Conservation (phyloP, 2,113 vertebrate genomes). For the Calyptommatus sinebrachiatus region DNA sequence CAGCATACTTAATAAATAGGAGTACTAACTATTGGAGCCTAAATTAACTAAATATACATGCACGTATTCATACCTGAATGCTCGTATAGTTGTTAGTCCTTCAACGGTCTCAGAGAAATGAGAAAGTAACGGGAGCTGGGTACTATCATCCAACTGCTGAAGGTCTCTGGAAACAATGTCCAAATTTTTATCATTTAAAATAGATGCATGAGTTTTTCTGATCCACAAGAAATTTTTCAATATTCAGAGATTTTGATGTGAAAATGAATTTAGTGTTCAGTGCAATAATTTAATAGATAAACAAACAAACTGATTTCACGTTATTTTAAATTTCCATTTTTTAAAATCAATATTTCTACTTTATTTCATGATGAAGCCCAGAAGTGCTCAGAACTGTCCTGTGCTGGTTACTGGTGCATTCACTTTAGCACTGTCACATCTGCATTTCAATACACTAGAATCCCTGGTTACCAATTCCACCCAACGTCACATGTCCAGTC, state of each 20-base stretch:
- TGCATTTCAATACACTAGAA: too few relatives aligned
- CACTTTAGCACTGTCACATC: too few relatives aligned
- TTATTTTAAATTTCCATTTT: not conserved
- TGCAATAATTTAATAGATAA: not conserved
- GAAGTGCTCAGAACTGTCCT: too few relatives aligned
- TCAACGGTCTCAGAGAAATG: slow-evolving; percentile 97
- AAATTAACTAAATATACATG: too few relatives aligned
- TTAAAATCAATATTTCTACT: not conserved
- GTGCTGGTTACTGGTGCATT: too few relatives aligned
- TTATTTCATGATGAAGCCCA: too few relatives aligned
- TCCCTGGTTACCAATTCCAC: too few relatives aligned
- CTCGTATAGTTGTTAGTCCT: slow-evolving; percentile 93
- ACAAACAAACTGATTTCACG: too few relatives aligned
- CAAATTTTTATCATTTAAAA: slow-evolving; percentile 4
- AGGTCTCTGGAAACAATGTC: slow-evolving; percentile 80
- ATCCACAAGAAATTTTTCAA: slow-evolving; percentile 10
- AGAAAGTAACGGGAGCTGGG: slow-evolving; percentile 91
- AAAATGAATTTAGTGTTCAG: slow-evolving; percentile 5
- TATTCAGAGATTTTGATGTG: not conserved
- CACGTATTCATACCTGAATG: slow-evolving; percentile 82
- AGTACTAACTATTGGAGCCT: too few relatives aligned
- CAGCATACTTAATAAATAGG: too few relatives aligned
- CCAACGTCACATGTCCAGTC: too few relatives aligned
- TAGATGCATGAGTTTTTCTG: not conserved
- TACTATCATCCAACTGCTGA: slow-evolving; percentile 95